Percentiles rank a stretch among this genome's conserved stretches.
Conservation (phyloP, 2,888 invertebrate species). For the Rotaria macrura region DNA sequence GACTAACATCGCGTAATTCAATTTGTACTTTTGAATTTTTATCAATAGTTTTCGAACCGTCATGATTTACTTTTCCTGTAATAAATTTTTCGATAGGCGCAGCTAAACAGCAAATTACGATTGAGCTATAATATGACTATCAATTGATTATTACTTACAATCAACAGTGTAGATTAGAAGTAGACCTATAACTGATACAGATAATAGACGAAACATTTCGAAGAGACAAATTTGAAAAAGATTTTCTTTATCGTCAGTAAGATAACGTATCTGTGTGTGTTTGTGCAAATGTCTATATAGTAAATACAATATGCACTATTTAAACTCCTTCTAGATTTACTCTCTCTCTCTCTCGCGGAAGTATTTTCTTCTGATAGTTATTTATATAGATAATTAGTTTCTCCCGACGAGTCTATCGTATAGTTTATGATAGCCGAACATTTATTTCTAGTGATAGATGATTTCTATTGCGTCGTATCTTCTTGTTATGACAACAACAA, state of each 20-base stretch:
- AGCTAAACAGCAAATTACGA: background rate
- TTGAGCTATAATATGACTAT: background rate
- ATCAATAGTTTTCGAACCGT: background rate
- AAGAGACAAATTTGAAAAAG: background rate
- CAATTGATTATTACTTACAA: background rate
- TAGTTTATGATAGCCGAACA: background rate
- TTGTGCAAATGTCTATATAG: too few relatives aligned
- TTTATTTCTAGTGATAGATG: background rate
- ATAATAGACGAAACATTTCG: background rate
- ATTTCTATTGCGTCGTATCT: background rate
- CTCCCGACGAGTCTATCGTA: background rate
- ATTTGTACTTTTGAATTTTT: background rate
- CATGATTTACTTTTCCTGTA: background rate
- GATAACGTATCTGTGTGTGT: too few relatives aligned
- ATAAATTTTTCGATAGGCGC: background rate
- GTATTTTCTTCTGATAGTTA: background rate
- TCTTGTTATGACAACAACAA: background rate
- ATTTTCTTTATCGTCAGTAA: background rate
- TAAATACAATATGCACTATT: too few relatives aligned
- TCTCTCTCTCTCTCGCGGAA: background rate
- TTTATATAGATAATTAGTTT: background rate
- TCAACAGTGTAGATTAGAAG: background rate
- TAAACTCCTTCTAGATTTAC: too few relatives aligned
- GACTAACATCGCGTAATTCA: background rate
- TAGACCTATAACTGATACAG: background rate